phyloP scores from a whole-genome alignment of 2,888 invertebrate species.

The Oxyteleia sp. region DNA sequence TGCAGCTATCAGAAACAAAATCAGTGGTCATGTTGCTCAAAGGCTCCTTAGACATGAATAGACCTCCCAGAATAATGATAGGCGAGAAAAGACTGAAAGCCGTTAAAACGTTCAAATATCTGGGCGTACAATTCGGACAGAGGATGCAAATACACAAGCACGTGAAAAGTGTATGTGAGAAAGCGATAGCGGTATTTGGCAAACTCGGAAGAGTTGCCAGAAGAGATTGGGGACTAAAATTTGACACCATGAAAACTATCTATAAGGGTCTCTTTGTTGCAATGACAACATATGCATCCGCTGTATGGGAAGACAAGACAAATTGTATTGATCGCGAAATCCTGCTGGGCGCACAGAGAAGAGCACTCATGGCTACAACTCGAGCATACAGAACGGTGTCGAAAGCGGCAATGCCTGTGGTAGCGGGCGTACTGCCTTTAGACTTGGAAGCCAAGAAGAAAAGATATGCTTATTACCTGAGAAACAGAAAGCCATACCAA shows the following conservation, averaged over 20 bases:
- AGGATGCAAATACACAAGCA: conserved; percentile 49
- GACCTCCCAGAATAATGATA: too few relatives aligned
- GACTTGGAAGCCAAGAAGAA: conserved; percentile 19
- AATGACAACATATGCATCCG: conserved; percentile 57
- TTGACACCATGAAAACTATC: conserved; percentile 26
- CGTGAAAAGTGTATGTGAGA: neutral
- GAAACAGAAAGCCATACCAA: too few relatives aligned
- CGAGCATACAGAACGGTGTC: conserved; percentile 43
- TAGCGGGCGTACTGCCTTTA: conserved; percentile 24
- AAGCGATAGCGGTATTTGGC: conserved; percentile 7
- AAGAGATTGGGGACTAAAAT: conserved; percentile 62
- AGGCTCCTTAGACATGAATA: conserved; percentile 6
- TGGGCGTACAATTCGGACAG: conserved; percentile 42
- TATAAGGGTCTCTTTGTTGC: conserved; percentile 63
- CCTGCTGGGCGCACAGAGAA: conserved; percentile 17
- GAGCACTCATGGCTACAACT: neutral
- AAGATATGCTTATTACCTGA: conserved; percentile 1
- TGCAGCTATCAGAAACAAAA: conserved; percentile 38
- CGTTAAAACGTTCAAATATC: conserved; percentile 9
- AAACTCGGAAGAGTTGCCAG: conserved; percentile 28
- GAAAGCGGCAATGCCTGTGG: conserved; percentile 25
- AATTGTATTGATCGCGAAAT: neutral
- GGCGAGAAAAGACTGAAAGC: conserved; percentile 1
- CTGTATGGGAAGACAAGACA: conserved; percentile 39
- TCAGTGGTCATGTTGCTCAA: conserved; percentile 34